phyloP scores from a whole-genome alignment of 2,113 vertebrate species.

The Plecotus auritus region DNA sequence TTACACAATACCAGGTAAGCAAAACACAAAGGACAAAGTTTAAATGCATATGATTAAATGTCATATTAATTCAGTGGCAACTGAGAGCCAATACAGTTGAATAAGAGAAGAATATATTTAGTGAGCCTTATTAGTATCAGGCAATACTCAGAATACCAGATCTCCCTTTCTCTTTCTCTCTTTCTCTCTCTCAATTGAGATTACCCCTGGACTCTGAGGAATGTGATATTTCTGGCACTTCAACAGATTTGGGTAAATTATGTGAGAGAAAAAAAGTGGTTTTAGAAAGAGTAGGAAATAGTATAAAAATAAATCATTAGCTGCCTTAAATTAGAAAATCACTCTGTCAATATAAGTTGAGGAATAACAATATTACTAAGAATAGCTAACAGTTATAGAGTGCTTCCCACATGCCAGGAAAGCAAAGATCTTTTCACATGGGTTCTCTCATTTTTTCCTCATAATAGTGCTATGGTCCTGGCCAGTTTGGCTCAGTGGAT shows the following conservation, averaged over 20 bases:
- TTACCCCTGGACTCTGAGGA: not conserved
- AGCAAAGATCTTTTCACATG: not conserved
- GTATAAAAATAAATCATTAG: slow-evolving; percentile 4
- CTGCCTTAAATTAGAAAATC: not conserved
- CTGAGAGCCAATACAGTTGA: not conserved
- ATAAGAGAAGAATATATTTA: not conserved
- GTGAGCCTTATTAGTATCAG: not conserved
- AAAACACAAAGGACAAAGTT: not conserved
- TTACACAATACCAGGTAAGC: not conserved
- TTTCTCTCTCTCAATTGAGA: not conserved
- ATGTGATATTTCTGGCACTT: not conserved
- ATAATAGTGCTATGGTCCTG: not conserved
- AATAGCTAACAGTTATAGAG: not conserved
- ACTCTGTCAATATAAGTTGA: not conserved
- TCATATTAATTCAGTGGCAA: not conserved
- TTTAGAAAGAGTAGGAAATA: not conserved
- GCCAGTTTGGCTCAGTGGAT: too few relatives aligned
- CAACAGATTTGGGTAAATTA: not conserved
- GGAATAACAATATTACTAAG: not conserved
- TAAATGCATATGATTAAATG: not conserved
- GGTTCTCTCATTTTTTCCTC: not conserved
- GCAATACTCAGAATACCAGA: not conserved
- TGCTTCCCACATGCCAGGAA: not conserved
- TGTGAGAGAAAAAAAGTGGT: not conserved
- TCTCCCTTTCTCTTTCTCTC: not conserved